These are phyloP conservation scores for Apodemia hepburni DNA, from an alignment of 2,888 invertebrate species.

Conservation along the genomic window DNA sequence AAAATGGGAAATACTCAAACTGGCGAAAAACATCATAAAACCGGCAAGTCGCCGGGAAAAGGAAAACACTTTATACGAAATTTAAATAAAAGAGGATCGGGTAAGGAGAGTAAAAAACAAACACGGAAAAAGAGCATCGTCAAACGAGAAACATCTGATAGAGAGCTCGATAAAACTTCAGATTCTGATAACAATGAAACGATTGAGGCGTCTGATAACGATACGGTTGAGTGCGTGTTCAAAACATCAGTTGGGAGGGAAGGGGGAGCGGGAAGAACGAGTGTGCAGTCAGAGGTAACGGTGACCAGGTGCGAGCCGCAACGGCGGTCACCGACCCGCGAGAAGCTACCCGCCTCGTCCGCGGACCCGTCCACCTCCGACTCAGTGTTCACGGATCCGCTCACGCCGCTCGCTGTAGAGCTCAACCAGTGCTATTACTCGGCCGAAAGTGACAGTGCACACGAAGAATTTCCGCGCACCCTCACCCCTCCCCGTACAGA, in stretches of 20 bases:
- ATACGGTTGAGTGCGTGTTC: constrained; percentile 69
- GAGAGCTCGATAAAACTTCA: constrained; percentile 68
- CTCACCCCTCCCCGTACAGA: constrained; percentile 42
- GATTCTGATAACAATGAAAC: constrained; percentile 71
- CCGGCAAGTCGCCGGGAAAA: constrained; percentile 78
- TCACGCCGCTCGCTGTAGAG: constrained; percentile 82
- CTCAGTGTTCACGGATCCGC: constrained; percentile 88
- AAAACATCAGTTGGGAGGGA: constrained; percentile 52
- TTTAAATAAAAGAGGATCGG: constrained; percentile 65
- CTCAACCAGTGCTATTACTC: constrained; percentile 83
- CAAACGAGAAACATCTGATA: constrained; percentile 58
- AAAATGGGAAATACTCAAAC: constrained; percentile 79
- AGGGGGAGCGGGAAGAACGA: constrained; percentile 49
- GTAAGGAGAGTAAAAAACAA: constrained; percentile 65
- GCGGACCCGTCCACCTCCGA: constrained; percentile 84
- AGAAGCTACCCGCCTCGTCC: constrained; percentile 58
- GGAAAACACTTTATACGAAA: constrained; percentile 78
- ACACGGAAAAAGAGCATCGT: constrained; percentile 60
- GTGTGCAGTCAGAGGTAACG: constrained; percentile 69
- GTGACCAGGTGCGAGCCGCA: constrained; percentile 61
- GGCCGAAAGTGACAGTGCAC: constrained; percentile 79
- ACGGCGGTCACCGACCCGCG: constrained; percentile 72
- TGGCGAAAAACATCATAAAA: constrained; percentile 72
- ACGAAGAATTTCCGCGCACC: constrained; percentile 56
- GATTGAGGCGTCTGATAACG: constrained; percentile 70